These are phyloP conservation scores for Naso thynnoides DNA, from an alignment of 2,797 vertebrate species.

Conservation along the genomic window DNA sequence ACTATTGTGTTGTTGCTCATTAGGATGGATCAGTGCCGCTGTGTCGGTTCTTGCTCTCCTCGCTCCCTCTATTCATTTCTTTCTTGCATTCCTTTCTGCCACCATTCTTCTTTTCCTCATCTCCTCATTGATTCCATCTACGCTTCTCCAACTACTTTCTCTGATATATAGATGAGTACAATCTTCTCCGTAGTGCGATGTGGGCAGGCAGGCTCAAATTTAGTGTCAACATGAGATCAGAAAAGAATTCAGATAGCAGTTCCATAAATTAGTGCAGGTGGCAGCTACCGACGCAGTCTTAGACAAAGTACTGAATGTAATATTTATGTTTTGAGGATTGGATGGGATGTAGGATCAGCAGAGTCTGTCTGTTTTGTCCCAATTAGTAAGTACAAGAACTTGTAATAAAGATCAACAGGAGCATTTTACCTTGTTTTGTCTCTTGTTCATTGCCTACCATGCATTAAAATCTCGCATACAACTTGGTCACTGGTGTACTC, in stretches of 20 bases:
- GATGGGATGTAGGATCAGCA: background rate
- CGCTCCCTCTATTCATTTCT: background rate
- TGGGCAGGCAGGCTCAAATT: background rate
- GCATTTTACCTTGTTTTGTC: background rate
- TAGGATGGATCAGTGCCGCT: constrained; percentile 36
- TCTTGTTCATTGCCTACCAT: background rate
- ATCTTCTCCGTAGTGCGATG: no score
- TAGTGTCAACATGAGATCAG: background rate
- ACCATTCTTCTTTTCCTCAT: background rate
- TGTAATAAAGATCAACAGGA: background rate
- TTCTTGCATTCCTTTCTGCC: background rate
- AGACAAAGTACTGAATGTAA: background rate
- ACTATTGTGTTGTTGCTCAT: constrained; percentile 27
- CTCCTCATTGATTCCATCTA: background rate
- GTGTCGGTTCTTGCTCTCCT: background rate
- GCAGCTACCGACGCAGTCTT: background rate
- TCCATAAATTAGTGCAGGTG: background rate
- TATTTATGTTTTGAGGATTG: background rate
- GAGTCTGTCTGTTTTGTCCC: background rate
- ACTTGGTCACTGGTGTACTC: background rate
- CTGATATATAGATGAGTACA: background rate
- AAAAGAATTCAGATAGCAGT: background rate
- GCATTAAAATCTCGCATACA: background rate
- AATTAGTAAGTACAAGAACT: no score
- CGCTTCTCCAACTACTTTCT: no score